Conservation (phyloP, 2,888 invertebrate species). For the Dynastes tityus region DNA sequence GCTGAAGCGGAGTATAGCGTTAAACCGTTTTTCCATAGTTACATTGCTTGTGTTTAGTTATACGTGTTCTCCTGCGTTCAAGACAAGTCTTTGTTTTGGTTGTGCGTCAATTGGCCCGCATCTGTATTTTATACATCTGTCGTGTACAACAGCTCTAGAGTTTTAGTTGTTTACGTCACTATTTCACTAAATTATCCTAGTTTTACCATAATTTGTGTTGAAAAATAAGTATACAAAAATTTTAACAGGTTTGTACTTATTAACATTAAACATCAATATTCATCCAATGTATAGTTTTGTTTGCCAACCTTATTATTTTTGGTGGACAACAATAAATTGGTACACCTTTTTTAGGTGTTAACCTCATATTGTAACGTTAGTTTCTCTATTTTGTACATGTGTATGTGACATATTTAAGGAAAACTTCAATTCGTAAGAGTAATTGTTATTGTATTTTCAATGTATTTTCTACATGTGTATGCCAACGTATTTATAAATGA, state of each 20-base stretch:
- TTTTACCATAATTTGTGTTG: conserved; percentile 36
- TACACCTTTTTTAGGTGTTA: conserved; percentile 25
- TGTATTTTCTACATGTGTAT: conserved; percentile 30
- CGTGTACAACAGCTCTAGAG: conserved; percentile 36
- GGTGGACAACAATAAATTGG: conserved; percentile 7
- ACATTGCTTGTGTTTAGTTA: conserved; percentile 40
- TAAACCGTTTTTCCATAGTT: conserved; percentile 39
- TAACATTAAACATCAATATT: background rate
- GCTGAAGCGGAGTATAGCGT: background rate
- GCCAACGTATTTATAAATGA: conserved; percentile 31
- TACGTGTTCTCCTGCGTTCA: conserved; percentile 40
- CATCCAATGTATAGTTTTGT: background rate
- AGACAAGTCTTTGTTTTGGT: conserved; percentile 53
- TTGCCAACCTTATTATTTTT: conserved; percentile 5
- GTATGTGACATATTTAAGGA: conserved; percentile 47
- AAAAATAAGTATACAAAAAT: conserved; percentile 23
- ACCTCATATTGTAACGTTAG: conserved; percentile 32
- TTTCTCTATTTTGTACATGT: conserved; percentile 36
- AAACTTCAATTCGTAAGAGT: conserved; percentile 4
- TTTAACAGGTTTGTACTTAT: conserved; percentile 39
- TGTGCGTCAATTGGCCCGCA: conserved; percentile 52
- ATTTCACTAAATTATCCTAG: conserved; percentile 38
- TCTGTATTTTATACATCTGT: conserved; percentile 52
- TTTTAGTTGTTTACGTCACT: conserved; percentile 50
- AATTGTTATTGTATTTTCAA: conserved; percentile 11